Evolutionary conservation across 2,113 vertebrate species (phyloP).

Genomic region (Seriola aureovittata): DNA sequence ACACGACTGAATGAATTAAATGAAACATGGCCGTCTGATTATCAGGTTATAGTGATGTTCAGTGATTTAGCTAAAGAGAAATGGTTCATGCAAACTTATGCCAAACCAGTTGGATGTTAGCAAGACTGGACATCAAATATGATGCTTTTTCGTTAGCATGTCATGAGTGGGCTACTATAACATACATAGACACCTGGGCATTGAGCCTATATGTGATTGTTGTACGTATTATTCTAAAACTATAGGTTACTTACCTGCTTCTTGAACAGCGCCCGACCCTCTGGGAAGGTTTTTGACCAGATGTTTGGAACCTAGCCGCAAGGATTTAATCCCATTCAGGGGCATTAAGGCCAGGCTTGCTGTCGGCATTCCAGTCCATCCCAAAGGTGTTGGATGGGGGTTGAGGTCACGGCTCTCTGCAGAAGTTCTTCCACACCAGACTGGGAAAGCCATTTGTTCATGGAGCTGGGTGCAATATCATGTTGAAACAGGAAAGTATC

Average conservation of each 20-base stretch:
- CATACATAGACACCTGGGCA: neutral
- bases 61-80: too few species aligned
- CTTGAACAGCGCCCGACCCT: slow-evolving; percentile 16
- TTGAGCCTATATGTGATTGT: neutral
- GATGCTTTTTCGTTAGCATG: neutral
- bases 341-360: neutral
- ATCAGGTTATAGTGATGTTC: too few species aligned
- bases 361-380: slow-evolving; percentile 17
- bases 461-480: neutral
- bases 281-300: slow-evolving; percentile 32
- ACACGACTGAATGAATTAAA: too few species aligned
- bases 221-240: neutral
- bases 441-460: neutral
- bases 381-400: slow-evolving; percentile 31
- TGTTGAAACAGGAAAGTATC: neutral
- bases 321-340: slow-evolving; percentile 31
- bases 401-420: slow-evolving; percentile 12
- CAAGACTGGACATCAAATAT: too few species aligned
- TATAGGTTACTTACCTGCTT: slow-evolving; percentile 11
- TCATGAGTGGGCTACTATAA: neutral
- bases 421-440: slow-evolving; percentile 5
- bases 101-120: too few species aligned
- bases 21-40: too few species aligned
- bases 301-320: slow-evolving; percentile 22
- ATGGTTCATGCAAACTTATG: too few species aligned